These are phyloP conservation scores for Apotomis capreana DNA, from an alignment of 2,888 invertebrate species.

Conservation along the genomic window DNA sequence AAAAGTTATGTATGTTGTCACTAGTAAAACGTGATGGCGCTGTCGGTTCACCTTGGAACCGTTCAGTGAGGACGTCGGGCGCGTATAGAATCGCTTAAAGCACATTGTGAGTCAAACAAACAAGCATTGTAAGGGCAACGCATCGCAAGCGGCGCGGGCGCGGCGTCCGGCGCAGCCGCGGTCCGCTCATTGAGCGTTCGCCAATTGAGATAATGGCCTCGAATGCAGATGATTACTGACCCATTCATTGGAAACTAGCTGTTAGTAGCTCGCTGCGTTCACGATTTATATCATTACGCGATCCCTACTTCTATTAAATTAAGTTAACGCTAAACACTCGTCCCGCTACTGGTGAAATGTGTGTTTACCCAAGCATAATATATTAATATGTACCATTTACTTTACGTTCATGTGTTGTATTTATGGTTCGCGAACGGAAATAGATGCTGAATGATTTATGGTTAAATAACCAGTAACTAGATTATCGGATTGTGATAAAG, in stretches of 20 bases:
- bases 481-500: constrained; percentile 26
- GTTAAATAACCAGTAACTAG: constrained; percentile 29
- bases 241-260: constrained; percentile 78
- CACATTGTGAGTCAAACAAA: constrained; percentile 74
- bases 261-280: constrained; percentile 60
- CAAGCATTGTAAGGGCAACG: constrained; percentile 59
- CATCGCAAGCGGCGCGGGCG: constrained; percentile 61
- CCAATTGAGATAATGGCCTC: constrained; percentile 82
- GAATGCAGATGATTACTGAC: constrained; percentile 81
- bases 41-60: constrained; percentile 37
- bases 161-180: constrained; percentile 71
- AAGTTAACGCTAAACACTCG: constrained; percentile 67
- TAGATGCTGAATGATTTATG: constrained; percentile 32
- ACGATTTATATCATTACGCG: constrained; percentile 66
- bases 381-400: constrained; percentile 52
- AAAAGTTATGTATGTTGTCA: constrained; percentile 14
- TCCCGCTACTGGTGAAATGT: constrained; percentile 51
- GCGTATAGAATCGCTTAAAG: constrained; percentile 54
- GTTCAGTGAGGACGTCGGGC: constrained; percentile 20
- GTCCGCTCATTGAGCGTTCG: constrained; percentile 73
- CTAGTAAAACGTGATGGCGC: constrained; percentile 17
- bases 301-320: constrained; percentile 62
- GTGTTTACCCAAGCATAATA: constrained; percentile 55
- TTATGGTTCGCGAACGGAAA: constrained; percentile 44
- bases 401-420: constrained; percentile 41